Conservation (phyloP, 2,888 invertebrate species). For the Eumacrocentrus americanus region DNA sequence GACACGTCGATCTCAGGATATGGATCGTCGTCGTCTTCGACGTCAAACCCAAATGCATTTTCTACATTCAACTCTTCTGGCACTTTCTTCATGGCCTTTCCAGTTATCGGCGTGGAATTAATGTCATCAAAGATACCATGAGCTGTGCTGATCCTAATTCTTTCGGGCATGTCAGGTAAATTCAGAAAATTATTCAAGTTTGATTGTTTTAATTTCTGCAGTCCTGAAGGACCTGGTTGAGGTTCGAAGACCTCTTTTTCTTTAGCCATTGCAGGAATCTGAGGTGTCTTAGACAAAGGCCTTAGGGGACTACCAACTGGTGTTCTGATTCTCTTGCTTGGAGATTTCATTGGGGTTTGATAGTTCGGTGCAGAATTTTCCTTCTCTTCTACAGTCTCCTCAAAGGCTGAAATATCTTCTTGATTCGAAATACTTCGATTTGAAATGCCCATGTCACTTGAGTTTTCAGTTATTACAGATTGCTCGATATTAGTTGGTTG, state of each 20-base stretch:
- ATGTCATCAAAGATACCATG: slow-evolving; percentile 50
- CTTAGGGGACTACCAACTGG: not conserved
- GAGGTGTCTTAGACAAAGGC: not conserved
- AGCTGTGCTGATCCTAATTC: slow-evolving; percentile 41
- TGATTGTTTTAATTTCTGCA: slow-evolving; percentile 43
- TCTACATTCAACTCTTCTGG: slow-evolving; percentile 33
- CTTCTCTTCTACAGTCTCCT: slow-evolving; percentile 19
- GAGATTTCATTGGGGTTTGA: slow-evolving; percentile 24
- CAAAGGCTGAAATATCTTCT: not conserved
- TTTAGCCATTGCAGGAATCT: not conserved
- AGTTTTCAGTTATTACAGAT: not conserved
- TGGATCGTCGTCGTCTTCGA: slow-evolving; percentile 28
- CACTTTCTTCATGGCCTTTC: slow-evolving; percentile 29
- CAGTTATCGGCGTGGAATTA: slow-evolving; percentile 38
- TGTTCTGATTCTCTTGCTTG: slow-evolving; percentile 10
- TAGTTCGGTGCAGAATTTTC: slow-evolving; percentile 15
- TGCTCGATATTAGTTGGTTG: not conserved
- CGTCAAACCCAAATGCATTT: slow-evolving; percentile 52
- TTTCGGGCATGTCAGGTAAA: slow-evolving; percentile 46
- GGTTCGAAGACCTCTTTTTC: not conserved
- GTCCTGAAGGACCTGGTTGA: slow-evolving; percentile 42
- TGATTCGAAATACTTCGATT: not conserved
- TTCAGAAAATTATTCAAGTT: slow-evolving; percentile 51
- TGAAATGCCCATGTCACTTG: not conserved
- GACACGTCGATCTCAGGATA: not conserved